These are phyloP conservation scores for Iselma pallidipennis DNA, from an alignment of 2,888 invertebrate species.

Conservation along the genomic window DNA sequence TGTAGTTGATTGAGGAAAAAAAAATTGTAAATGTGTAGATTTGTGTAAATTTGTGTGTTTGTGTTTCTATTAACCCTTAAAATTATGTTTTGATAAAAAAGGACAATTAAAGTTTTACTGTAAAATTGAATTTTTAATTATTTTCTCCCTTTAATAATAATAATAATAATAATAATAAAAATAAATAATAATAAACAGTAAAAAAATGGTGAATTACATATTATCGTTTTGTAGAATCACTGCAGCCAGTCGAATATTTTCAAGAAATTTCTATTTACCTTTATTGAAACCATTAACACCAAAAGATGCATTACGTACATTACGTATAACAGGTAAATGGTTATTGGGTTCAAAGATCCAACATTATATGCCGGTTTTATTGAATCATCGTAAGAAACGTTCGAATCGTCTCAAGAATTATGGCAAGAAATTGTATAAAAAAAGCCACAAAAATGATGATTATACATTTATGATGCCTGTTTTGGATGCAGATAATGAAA, in stretches of 20 bases:
- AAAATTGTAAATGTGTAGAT: slow-evolving; percentile 5
- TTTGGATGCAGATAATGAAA: slow-evolving; percentile 69
- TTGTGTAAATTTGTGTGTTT: background rate
- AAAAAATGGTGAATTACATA: slow-evolving; percentile 53
- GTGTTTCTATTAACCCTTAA: background rate
- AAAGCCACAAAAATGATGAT: slow-evolving; percentile 60
- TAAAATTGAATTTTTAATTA: slow-evolving; percentile 1
- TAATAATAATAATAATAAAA: background rate
- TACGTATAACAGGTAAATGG: slow-evolving; percentile 77
- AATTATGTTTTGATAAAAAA: slow-evolving; percentile 6
- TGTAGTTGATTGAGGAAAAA: slow-evolving; percentile 9
- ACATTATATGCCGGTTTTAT: slow-evolving; percentile 78
- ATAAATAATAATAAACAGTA: background rate
- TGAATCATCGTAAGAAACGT: slow-evolving; percentile 57
- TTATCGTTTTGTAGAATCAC: slow-evolving; percentile 77
- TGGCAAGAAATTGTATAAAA: slow-evolving; percentile 69
- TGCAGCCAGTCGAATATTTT: slow-evolving; percentile 77
- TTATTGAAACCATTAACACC: slow-evolving; percentile 80
- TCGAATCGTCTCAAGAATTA: slow-evolving; percentile 56
- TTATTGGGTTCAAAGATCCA: slow-evolving; percentile 76
- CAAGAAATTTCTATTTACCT: slow-evolving; percentile 82
- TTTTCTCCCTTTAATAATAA: background rate
- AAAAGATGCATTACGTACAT: slow-evolving; percentile 78
- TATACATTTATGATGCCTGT: slow-evolving; percentile 77
- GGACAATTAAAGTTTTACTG: background rate